Percentiles rank a stretch among this genome's conserved stretches.
Conservation (phyloP, 2,113 vertebrate species). For the Zeus faber region DNA sequence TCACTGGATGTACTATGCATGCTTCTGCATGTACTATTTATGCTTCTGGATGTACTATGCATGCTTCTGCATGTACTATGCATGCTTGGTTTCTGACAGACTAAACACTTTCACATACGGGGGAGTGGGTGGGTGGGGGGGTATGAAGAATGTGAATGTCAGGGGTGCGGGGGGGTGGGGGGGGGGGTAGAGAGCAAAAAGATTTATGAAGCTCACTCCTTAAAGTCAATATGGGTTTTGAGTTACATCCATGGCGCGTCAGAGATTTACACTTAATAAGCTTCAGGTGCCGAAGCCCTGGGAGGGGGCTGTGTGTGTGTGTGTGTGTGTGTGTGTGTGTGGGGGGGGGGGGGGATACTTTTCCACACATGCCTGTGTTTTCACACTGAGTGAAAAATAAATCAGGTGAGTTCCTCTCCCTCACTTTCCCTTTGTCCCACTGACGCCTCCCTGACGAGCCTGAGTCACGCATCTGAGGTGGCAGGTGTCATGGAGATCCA, state of each 20-base stretch:
- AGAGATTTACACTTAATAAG: slow-evolving; percentile 80
- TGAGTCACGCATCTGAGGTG: too few species aligned
- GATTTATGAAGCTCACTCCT: slow-evolving; percentile 73
- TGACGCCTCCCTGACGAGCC: too few species aligned
- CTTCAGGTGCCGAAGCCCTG: slow-evolving; percentile 65
- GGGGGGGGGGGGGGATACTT: too few species aligned
- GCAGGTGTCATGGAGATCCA: too few species aligned
- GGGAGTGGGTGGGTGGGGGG: slow-evolving; percentile 30
- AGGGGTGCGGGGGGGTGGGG: slow-evolving; percentile 30
- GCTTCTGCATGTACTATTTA: too few species aligned
- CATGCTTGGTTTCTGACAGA: slow-evolving; percentile 30
- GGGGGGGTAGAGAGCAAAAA: slow-evolving; percentile 38
- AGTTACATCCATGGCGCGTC: slow-evolving; percentile 65
- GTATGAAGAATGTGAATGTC: slow-evolving; percentile 48
- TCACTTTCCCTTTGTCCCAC: too few species aligned
- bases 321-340: slow-evolving; percentile 27
- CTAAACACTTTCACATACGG: slow-evolving; percentile 23
- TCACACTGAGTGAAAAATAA: too few species aligned
- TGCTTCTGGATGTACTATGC: too few species aligned
- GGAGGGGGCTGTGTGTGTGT: slow-evolving; percentile 11
- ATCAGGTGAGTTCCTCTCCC: too few species aligned
- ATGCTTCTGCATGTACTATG: too few species aligned
- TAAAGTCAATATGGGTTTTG: slow-evolving; percentile 76
- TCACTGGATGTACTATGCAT: too few species aligned
- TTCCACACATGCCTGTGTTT: too few species aligned